phyloP scores from a whole-genome alignment of 2,888 invertebrate genomes.

The Punctoribates punctum region DNA sequence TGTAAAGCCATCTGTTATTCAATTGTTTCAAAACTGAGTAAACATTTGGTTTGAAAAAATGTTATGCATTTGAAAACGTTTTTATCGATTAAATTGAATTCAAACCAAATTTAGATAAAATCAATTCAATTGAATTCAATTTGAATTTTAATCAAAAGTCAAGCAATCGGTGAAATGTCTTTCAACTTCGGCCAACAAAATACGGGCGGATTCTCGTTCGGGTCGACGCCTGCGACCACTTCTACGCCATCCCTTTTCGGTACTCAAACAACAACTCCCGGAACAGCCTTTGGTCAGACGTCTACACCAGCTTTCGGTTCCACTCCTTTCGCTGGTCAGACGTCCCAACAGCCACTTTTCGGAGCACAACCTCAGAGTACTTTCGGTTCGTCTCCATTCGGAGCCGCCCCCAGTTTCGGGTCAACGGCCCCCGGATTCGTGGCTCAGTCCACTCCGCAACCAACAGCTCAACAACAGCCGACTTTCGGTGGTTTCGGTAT shows the following conservation, averaged over 20 bases:
- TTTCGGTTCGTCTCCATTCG: conserved; percentile 7
- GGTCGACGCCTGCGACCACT: conserved; percentile 32
- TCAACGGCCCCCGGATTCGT: neutral
- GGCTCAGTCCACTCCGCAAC: neutral
- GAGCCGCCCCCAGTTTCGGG: neutral
- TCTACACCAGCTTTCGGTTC: neutral
- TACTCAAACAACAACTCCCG: neutral
- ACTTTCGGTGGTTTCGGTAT: conserved; percentile 1
- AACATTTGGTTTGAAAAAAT: too few relatives aligned
- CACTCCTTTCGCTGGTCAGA: conserved; percentile 1
- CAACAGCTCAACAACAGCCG: neutral
- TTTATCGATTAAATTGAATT: too few relatives aligned
- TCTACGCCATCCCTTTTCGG: neutral
- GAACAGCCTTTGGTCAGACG: conserved; percentile 14
- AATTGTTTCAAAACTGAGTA: too few relatives aligned
- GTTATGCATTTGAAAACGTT: too few relatives aligned
- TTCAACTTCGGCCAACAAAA: conserved; percentile 32
- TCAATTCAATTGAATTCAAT: too few relatives aligned
- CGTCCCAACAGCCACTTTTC: neutral
- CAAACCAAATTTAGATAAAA: too few relatives aligned
- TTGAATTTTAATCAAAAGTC: too few relatives aligned
- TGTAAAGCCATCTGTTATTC: too few relatives aligned
- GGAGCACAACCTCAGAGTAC: neutral
- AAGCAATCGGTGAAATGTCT: neutral
- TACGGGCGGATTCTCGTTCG: conserved; percentile 28